phyloP scores from a whole-genome alignment of 2,797 vertebrate species.

The Ambastaia sidthimunki region DNA sequence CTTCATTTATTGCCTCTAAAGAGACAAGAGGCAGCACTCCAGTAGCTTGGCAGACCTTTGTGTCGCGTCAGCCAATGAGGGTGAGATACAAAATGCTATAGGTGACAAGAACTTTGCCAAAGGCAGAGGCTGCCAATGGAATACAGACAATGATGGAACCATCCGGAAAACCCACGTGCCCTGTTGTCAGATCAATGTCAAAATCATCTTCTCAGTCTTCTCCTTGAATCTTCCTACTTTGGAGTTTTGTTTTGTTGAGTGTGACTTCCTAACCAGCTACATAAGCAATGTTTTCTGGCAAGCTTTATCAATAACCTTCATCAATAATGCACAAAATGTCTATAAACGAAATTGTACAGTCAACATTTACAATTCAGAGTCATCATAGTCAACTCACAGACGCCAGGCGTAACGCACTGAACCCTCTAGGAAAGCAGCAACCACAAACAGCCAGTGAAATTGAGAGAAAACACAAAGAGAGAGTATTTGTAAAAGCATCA shows the following conservation, averaged over 20 bases:
- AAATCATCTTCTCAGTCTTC: no score
- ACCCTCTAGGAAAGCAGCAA: no score
- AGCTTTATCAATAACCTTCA: background rate
- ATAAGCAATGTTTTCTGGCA: background rate
- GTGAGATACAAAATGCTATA: slow-evolving; percentile 37
- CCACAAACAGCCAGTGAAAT: no score
- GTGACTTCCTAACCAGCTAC: background rate
- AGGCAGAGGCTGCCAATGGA: slow-evolving; percentile 24
- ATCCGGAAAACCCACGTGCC: slow-evolving; percentile 7
- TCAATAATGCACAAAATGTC: background rate
- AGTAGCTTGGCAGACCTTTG: slow-evolving; percentile 38
- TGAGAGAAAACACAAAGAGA: no score
- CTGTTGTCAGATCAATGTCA: slow-evolving; percentile 23
- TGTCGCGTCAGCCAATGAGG: slow-evolving; percentile 34
- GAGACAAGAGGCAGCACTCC: slow-evolving; percentile 16
- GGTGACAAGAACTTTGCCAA: slow-evolving; percentile 40
- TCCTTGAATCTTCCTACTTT: background rate
- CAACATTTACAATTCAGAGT: background rate
- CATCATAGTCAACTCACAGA: background rate
- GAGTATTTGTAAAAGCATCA: no score
- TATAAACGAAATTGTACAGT: background rate
- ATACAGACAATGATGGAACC: slow-evolving; percentile 14
- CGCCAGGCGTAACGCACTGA: no score
- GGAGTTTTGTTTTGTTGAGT: background rate
- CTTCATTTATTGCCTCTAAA: slow-evolving; percentile 34